phyloP scores from a whole-genome alignment of 1,140 invertebrate genomes.

The Saccostrea echinata region DNA sequence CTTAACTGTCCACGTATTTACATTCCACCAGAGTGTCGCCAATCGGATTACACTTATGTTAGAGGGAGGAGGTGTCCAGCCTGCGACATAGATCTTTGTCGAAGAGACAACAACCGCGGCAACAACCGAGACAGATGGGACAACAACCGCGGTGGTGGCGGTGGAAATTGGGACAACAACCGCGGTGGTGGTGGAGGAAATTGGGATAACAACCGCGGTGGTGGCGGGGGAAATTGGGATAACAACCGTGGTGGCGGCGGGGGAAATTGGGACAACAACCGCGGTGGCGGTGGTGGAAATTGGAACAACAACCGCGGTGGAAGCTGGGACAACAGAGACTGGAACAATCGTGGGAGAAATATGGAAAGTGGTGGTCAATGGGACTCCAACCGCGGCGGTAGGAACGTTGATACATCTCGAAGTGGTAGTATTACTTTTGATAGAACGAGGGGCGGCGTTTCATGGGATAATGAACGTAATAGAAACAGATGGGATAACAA shows the following conservation, averaged over 20 bases:
- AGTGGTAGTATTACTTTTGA: conserved; percentile 4
- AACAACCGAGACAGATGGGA: conserved; percentile 12
- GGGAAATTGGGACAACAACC: conserved; percentile 5
- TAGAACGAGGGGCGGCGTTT: conserved; percentile 2
- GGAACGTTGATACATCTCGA: neutral
- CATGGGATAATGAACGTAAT: conserved; percentile 7
- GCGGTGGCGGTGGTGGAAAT: neutral
- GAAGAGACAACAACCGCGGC: neutral
- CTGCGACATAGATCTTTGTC: conserved; percentile 12
- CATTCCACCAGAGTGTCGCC: conserved; percentile 24
- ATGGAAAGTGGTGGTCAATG: neutral
- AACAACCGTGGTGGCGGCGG: conserved; percentile 17
- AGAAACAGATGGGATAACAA: conserved; percentile 17
- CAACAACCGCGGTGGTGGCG: neutral
- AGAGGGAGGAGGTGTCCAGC: neutral
- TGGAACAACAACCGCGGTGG: neutral
- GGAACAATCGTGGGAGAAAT: neutral
- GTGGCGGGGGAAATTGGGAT: neutral
- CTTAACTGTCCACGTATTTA: conserved; percentile 10
- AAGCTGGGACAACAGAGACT: neutral
- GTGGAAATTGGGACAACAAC: neutral
- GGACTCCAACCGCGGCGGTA: conserved; percentile 2
- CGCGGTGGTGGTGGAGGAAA: neutral
- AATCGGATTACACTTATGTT: neutral
- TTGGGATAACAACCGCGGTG: conserved; percentile 9